Conservation (phyloP, 2,113 vertebrate species). For the Ondatra zibethicus region DNA sequence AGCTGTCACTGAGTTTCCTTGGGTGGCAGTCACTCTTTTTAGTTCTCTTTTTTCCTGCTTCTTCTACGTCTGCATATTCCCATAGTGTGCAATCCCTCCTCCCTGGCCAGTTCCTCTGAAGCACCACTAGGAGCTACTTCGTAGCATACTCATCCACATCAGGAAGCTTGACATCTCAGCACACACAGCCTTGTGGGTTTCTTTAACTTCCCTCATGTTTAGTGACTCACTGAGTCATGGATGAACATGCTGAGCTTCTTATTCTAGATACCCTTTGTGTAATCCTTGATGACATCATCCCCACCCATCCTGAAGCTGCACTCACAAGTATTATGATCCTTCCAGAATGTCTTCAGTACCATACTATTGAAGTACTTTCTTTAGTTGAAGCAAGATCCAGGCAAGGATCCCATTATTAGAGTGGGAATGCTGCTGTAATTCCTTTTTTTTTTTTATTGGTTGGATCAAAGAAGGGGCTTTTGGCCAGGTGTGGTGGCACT, state of each 20-base stretch:
- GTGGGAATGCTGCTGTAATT: background rate
- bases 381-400: background rate
- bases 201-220: background rate
- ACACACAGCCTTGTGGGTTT: background rate
- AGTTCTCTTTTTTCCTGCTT: background rate
- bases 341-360: background rate
- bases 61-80: background rate
- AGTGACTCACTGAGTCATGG: background rate
- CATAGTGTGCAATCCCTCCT: background rate
- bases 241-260: background rate
- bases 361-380: background rate
- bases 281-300: background rate
- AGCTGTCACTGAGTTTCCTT: background rate
- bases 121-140: background rate
- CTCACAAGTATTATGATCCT: background rate
- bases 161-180: background rate
- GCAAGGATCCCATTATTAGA: background rate
- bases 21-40: accelerated
- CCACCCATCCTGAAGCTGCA: background rate
- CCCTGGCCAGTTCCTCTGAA: background rate
- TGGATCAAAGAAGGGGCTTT: background rate
- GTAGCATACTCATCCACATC: background rate
- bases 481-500: background rate
- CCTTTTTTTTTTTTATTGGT: background rate
- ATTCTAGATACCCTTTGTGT: background rate